Conservation (phyloP, 2,113 vertebrate genomes). For the Cryptotis parvus region DNA sequence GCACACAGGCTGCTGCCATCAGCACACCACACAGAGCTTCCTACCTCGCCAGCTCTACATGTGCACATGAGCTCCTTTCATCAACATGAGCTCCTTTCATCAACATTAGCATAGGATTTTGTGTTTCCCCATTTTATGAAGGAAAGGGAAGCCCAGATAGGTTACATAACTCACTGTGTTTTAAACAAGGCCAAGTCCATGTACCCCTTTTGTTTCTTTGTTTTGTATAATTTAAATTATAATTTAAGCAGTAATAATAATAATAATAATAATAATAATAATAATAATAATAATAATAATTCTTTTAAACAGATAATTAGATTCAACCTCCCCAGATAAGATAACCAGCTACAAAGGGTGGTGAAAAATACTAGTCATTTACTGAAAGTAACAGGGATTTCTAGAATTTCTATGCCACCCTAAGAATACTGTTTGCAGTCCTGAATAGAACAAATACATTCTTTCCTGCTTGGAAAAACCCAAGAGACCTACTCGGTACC, state of each 20-base stretch:
- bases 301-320: not conserved
- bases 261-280: no score
- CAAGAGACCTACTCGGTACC: not conserved
- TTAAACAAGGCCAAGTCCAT: not conserved
- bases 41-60: not conserved
- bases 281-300: no score
- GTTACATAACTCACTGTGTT: not conserved
- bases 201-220: not conserved
- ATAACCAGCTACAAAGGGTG: not conserved
- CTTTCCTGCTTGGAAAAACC: not conserved
- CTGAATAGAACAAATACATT: not conserved
- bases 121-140: not conserved
- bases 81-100: not conserved
- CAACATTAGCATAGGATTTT: not conserved
- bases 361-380: constrained; percentile 27
- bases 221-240: not conserved
- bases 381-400: not conserved
- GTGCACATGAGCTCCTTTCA: not conserved
- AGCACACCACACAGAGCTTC: no score
- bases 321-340: not conserved
- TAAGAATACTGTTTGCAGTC: not conserved
- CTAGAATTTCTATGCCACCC: not conserved
- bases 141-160: not conserved
- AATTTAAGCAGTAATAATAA: no score
- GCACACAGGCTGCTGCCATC: no score